A percentile compares a stretch with the other conserved stretches of the same genome.
Conservation (phyloP, 2,888 invertebrate species). For the Gasteruption jaculator region DNA sequence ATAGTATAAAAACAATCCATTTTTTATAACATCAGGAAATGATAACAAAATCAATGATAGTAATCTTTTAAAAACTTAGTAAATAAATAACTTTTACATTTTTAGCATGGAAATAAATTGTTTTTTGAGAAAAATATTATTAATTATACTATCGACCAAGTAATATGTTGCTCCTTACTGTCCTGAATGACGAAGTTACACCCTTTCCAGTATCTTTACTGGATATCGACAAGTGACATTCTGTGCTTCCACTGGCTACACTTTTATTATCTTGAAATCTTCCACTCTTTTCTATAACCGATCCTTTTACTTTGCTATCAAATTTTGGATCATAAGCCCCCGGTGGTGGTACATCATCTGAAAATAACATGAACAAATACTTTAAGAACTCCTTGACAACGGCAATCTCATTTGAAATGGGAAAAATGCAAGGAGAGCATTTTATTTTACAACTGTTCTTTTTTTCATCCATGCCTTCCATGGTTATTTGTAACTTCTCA, state of each 20-base stretch:
- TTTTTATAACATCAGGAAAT: too few relatives aligned
- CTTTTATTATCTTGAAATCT: slow-evolving; percentile 48
- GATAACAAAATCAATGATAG: too few relatives aligned
- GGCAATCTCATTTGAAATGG: too few relatives aligned
- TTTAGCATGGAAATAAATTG: background rate
- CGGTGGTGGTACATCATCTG: slow-evolving; percentile 55
- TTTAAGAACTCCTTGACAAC: too few relatives aligned
- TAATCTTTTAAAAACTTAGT: too few relatives aligned
- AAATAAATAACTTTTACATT: background rate
- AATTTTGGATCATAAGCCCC: slow-evolving; percentile 55
- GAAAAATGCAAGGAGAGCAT: too few relatives aligned
- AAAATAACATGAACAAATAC: too few relatives aligned
- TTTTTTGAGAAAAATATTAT: background rate
- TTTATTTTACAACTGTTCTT: too few relatives aligned
- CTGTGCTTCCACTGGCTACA: slow-evolving; percentile 40
- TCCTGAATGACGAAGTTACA: slow-evolving; percentile 28
- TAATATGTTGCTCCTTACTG: slow-evolving; percentile 27
- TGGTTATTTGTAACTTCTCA: too few relatives aligned
- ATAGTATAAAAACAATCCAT: background rate
- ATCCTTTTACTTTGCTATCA: slow-evolving; percentile 47
- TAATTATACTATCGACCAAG: too few relatives aligned
- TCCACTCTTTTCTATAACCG: slow-evolving; percentile 46
- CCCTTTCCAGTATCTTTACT: slow-evolving; percentile 28
- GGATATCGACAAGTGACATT: slow-evolving; percentile 37
- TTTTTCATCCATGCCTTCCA: too few relatives aligned